Conservation (phyloP, 2,797 vertebrate genomes). For the Bradypodion ventrale region DNA sequence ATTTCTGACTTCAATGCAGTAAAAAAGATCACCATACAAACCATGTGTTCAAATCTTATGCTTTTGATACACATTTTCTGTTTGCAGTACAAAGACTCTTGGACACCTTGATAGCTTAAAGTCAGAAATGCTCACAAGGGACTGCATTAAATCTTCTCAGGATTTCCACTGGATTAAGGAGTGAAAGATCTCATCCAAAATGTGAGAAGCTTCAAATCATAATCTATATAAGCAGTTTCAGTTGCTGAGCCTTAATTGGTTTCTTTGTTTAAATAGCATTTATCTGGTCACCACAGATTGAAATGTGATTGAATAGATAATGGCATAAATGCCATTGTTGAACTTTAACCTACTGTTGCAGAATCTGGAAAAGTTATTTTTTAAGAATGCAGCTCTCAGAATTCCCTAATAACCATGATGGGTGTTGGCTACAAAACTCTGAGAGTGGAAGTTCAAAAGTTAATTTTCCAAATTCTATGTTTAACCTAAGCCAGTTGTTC, state of each 20-base stretch:
- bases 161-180: slow-evolving; percentile 12
- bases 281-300: background rate
- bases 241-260: slow-evolving; percentile 1
- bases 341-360: background rate
- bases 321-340: background rate
- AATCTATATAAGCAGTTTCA: slow-evolving; percentile 4
- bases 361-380: background rate
- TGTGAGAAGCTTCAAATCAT: slow-evolving; percentile 1
- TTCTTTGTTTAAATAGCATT: slow-evolving; percentile 19
- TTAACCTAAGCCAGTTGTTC: no score
- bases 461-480: no score
- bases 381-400: background rate
- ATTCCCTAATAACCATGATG: background rate
- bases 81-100: background rate
- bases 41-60: background rate
- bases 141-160: slow-evolving; percentile 14
- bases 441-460: no score
- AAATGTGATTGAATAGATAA: background rate
- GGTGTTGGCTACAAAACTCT: no score
- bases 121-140: slow-evolving; percentile 11
- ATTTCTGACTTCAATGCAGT: background rate
- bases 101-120: background rate
- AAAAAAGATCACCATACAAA: background rate
- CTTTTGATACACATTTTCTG: background rate
- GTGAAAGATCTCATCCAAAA: background rate